phyloP scores from a whole-genome alignment of 2,113 vertebrate genomes.

The Cheirogaleus medius region DNA sequence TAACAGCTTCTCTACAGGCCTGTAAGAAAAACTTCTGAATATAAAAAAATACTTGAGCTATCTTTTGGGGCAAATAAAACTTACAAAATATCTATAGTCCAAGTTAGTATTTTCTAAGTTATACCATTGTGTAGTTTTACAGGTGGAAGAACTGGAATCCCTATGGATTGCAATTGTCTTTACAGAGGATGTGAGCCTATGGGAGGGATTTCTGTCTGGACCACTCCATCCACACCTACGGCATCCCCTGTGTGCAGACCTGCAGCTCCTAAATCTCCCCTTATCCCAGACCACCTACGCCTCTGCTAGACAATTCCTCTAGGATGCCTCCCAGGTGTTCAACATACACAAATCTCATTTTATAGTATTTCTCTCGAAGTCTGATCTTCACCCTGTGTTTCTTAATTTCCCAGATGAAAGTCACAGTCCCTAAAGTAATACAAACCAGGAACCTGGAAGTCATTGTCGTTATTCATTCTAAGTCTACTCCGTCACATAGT shows the following conservation, averaged over 20 bases:
- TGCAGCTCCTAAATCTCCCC: not conserved
- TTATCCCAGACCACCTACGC: not conserved
- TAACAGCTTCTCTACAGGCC: not conserved
- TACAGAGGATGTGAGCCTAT: not conserved
- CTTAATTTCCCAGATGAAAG: not conserved
- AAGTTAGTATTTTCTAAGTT: too few species aligned
- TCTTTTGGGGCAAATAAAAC: not conserved
- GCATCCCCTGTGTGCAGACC: not conserved
- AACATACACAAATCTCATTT: not conserved
- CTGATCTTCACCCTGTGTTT: not conserved
- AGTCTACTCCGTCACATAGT: fast-evolving
- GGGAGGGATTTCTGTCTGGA: not conserved
- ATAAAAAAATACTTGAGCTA: not conserved
- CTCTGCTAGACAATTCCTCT: not conserved
- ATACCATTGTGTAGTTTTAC: not conserved
- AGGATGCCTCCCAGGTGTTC: not conserved
- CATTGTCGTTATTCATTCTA: not conserved
- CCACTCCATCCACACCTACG: not conserved
- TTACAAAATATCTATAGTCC: not conserved
- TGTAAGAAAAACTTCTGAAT: not conserved
- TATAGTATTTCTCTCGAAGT: not conserved
- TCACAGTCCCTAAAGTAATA: not conserved
- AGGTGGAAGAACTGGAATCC: not conserved
- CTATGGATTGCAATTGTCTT: not conserved
- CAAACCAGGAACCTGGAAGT: not conserved